Evolutionary conservation across 37 sponge, comb jelly and placozoan genomes (phyloP).

Genomic region (Chondrilla cf. caribensis): DNA sequence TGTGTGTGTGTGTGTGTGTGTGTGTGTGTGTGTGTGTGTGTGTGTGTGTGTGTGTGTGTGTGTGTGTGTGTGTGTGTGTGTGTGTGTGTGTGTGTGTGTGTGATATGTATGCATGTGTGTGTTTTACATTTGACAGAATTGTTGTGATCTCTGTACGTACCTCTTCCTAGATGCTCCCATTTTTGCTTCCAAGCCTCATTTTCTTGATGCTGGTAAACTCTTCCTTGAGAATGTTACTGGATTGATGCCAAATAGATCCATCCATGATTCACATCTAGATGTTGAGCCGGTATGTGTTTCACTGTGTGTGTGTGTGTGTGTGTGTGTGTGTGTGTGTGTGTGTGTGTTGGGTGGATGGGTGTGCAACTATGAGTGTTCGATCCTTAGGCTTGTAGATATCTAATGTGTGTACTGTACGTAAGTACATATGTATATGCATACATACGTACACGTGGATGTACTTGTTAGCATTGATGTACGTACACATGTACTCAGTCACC

Average conservation of each 20-base stretch:
- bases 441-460: too few species aligned
- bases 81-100: constrained; percentile 21
- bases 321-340: not conserved
- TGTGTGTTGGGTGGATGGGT: not conserved
- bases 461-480: too few species aligned
- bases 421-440: too few species aligned
- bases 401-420: too few species aligned
- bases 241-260: constrained; percentile 28
- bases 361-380: not conserved
- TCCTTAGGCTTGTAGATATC: not conserved
- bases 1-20: too few species aligned
- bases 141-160: too few species aligned
- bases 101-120: not conserved
- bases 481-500: too few species aligned
- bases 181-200: constrained; percentile 88
- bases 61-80: constrained; percentile 4
- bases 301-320: constrained; percentile 9
- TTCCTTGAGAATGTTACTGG: constrained; percentile 59
- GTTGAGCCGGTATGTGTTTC: constrained; percentile 58
- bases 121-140: too few species aligned
- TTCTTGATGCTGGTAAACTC: constrained; percentile 75
- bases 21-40: not conserved
- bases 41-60: not conserved
- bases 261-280: constrained; percentile 71
- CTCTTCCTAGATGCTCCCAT: constrained; percentile 57